Evolutionary conservation across 2,888 invertebrate genomes (phyloP).

Genomic region (Acanthosepion pharaonis): DNA sequence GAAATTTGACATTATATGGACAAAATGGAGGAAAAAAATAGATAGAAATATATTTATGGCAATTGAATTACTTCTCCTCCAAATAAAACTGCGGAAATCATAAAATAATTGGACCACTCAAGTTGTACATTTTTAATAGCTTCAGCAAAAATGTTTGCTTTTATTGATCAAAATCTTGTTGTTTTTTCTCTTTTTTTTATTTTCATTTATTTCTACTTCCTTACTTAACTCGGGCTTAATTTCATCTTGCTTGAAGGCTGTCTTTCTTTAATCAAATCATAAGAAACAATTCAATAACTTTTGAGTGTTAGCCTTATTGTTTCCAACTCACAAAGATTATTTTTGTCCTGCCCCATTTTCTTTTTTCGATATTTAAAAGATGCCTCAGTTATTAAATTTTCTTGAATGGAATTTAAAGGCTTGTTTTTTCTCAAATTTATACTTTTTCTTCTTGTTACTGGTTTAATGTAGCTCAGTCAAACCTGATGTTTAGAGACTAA

Average conservation of each 20-base stretch:
- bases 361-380: neutral
- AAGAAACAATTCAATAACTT: neutral
- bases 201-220: neutral
- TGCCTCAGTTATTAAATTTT: neutral
- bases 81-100: neutral
- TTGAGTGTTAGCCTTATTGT: neutral
- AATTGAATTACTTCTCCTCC: conserved; percentile 10
- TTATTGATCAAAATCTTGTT: neutral
- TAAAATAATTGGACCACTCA: neutral
- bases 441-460: too few relatives aligned
- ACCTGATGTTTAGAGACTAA: too few relatives aligned
- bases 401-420: too few relatives aligned
- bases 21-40: neutral
- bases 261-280: neutral
- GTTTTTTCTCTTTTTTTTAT: neutral
- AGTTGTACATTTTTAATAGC: conserved; percentile 13
- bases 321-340: neutral
- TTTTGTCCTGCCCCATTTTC: neutral
- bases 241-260: neutral
- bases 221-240: neutral
- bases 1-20: neutral
- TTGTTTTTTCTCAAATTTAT: too few relatives aligned
- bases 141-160: neutral
- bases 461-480: too few relatives aligned
- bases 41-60: neutral